A percentile compares a stretch with the other conserved stretches of the same genome.
Evolutionary conservation across 1,140 invertebrate genomes (phyloP).

Genomic region (Trichomalopsis sarcophagae): DNA sequence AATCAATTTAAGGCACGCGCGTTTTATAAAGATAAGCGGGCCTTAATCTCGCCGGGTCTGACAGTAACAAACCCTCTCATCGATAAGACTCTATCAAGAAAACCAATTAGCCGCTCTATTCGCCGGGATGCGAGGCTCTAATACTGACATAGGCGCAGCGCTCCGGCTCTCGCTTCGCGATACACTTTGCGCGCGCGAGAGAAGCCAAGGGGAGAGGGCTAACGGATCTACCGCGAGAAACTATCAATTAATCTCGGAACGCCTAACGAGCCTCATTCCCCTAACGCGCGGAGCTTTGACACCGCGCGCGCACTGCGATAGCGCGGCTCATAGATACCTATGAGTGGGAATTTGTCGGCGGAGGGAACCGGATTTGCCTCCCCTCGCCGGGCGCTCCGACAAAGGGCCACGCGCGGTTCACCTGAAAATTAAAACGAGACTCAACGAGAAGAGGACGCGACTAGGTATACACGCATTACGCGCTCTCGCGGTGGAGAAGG

Average conservation of each 20-base stretch:
- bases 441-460: too few species aligned
- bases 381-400: background rate
- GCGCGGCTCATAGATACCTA: background rate
- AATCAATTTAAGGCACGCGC: background rate
- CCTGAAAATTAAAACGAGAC: too few species aligned
- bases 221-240: slow-evolving; percentile 12
- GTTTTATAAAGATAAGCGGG: background rate
- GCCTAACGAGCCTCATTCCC: background rate
- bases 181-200: background rate
- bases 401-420: too few species aligned
- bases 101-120: background rate
- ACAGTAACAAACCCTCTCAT: slow-evolving; percentile 16
- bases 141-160: background rate
- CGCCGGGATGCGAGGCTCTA: background rate
- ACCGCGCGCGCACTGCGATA: background rate
- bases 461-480: too few species aligned
- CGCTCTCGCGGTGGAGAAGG: too few species aligned
- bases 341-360: background rate
- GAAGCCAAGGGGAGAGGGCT: background rate
- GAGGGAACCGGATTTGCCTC: background rate
- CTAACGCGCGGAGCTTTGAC: background rate
- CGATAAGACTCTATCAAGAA: slow-evolving; percentile 21
- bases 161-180: background rate
- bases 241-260: slow-evolving; percentile 13
- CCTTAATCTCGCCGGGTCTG: background rate